These are phyloP conservation scores for Enteromius treurensis DNA, from an alignment of 2,797 vertebrate species.

Conservation along the genomic window DNA sequence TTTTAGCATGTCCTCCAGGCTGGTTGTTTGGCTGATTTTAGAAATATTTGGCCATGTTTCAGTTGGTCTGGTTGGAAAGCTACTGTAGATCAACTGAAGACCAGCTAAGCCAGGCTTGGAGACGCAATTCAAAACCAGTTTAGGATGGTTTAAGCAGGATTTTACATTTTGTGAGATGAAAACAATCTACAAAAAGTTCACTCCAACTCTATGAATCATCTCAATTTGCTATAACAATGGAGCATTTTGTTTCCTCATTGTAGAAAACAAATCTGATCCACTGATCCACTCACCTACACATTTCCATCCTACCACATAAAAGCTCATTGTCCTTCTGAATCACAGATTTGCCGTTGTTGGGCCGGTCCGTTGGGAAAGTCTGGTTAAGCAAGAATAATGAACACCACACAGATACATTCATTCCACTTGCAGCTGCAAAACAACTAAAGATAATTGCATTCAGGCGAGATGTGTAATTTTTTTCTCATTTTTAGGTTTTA, in stretches of 20 bases:
- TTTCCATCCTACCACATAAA: neutral
- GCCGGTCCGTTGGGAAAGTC: constrained; percentile 56
- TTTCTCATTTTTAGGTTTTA: constrained; percentile 60
- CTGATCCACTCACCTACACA: neutral
- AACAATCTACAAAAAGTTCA: neutral
- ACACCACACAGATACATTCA: constrained; percentile 61
- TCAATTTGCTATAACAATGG: neutral
- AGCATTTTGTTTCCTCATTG: neutral
- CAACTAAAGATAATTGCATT: constrained; percentile 26
- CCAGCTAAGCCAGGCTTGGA: neutral
- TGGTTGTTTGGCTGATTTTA: neutral
- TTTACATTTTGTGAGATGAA: neutral
- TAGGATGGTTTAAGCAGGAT: neutral
- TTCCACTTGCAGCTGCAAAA: constrained; percentile 22
- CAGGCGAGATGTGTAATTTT: constrained; percentile 33
- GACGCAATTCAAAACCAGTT: neutral
- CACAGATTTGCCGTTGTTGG: constrained; percentile 64
- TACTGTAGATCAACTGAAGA: neutral
- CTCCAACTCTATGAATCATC: neutral
- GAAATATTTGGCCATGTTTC: neutral
- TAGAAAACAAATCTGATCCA: neutral
- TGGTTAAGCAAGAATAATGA: constrained; percentile 71
- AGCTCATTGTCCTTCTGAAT: constrained; percentile 31
- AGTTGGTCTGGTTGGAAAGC: neutral
- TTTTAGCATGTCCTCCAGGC: neutral